Base-by-base conservation (phyloP, 2,888 invertebrate species). In the Sceliomorpha sp. region DNA sequence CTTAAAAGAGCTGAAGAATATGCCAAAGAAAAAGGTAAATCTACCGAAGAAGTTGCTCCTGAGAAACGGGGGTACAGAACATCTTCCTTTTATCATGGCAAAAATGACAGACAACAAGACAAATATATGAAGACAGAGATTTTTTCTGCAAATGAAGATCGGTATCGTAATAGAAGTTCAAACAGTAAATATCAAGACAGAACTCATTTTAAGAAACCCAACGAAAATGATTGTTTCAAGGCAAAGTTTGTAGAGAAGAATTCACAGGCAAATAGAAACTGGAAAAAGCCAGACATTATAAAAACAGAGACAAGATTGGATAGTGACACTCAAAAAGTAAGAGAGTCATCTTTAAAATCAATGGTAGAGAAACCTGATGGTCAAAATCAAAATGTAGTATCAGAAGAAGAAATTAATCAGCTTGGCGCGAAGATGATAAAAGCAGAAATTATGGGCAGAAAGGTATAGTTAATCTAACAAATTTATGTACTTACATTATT, bases 391-490 rank as follows among this genome's bases (percentile, higher is more conserved):
- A n/a, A n/a, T n/a, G n/a, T 91, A 75, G 87, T 95, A 10, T 92
- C 93, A 36, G 94, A 95, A 88, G 93, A 93, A 74, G 95, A 98
- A 87, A 92, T 97, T 91, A 99, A 99, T 89, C 93, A 94, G 77
- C 87, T 99, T 32, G 96, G 94, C 31, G 97, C 98, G 1, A 96
- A 95, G 89, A 92, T 98, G 70, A 90, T 99, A 0, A 97, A 97
- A 90, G 98, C 98, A 8, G 98, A 99, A 91, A 92, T 99, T 77
- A 92, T 97, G 91, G 98, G 97, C 10, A 93, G 98, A 84, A 89
- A 86, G 77, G 92, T 91, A 77, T n/a, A n/a, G n/a, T n/a, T n/a
- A n/a, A n/a, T n/a, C n/a, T n/a, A n/a, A n/a, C n/a, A n/a, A n/a
- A n/a, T n/a, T n/a, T n/a, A n/a, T n/a, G n/a, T n/a, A n/a, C n/a